Conservation (phyloP, 1,140 invertebrate species). For the Drosophila ohnishii region DNA sequence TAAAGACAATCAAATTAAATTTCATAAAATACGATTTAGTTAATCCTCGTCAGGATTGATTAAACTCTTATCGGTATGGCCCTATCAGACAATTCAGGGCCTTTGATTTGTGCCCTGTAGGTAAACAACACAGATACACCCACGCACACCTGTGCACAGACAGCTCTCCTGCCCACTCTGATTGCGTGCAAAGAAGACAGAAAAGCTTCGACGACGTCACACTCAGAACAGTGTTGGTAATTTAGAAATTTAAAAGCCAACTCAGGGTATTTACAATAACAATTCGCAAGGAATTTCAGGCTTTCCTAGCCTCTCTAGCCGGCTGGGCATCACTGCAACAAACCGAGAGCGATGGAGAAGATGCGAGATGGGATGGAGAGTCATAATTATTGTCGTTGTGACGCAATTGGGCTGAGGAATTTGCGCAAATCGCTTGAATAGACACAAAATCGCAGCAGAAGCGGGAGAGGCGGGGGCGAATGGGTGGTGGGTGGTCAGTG, state of each 20-base stretch:
- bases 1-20: not conserved
- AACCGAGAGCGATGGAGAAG: not conserved
- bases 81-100: not conserved
- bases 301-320: not conserved
- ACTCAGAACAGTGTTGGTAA: conserved; percentile 10
- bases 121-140: conserved; percentile 17
- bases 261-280: not conserved
- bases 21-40: not conserved
- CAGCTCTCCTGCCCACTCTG: conserved; percentile 8
- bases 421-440: conserved; percentile 72
- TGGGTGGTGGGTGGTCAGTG: conserved; percentile 6
- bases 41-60: conserved; percentile 3
- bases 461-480: not conserved
- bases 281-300: not conserved
- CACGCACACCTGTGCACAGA: conserved; percentile 6
- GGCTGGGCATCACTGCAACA: not conserved
- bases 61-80: not conserved
- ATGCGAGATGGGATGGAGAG: conserved; percentile 29
- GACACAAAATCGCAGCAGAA: conserved; percentile 44
- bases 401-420: conserved; percentile 72
- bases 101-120: conserved; percentile 2
- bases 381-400: conserved; percentile 72
- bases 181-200: not conserved
- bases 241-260: not conserved
- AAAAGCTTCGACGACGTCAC: conserved; percentile 31